Conservation (phyloP, 2,888 invertebrate species). For the Timema cristinae region DNA sequence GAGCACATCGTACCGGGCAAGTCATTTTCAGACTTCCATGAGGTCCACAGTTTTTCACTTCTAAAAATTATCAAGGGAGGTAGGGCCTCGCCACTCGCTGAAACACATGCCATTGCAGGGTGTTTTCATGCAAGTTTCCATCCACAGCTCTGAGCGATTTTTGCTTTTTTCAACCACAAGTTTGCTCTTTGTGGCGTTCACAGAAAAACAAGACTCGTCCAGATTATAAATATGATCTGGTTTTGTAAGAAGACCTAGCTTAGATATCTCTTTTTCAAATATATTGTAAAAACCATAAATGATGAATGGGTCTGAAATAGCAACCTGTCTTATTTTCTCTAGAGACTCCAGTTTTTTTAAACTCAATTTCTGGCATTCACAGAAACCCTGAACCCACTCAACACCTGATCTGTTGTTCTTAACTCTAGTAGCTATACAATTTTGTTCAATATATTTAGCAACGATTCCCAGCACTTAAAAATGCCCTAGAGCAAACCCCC, state of each 20-base stretch:
- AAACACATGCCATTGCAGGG: constrained; percentile 9
- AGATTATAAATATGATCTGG: background rate
- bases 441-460: background rate
- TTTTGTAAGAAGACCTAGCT: background rate
- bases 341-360: constrained; percentile 5
- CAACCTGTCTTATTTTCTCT: background rate
- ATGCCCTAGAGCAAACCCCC: background rate
- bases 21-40: constrained; percentile 14
- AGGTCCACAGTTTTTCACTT: background rate
- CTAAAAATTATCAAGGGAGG: constrained; percentile 5
- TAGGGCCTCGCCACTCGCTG: constrained; percentile 1
- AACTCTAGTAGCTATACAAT: background rate
- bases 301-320: background rate
- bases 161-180: constrained; percentile 5
- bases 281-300: background rate
- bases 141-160: background rate
- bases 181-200: background rate
- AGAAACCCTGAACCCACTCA: background rate
- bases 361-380: background rate
- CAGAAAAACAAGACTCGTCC: constrained; percentile 5
- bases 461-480: background rate
- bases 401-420: background rate
- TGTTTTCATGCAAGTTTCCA: constrained; percentile 4
- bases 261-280: background rate
- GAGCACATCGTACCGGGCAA: background rate